Evolutionary conservation across 1,140 invertebrate species (phyloP).

Genomic region (Ostrea denselamellosa): DNA sequence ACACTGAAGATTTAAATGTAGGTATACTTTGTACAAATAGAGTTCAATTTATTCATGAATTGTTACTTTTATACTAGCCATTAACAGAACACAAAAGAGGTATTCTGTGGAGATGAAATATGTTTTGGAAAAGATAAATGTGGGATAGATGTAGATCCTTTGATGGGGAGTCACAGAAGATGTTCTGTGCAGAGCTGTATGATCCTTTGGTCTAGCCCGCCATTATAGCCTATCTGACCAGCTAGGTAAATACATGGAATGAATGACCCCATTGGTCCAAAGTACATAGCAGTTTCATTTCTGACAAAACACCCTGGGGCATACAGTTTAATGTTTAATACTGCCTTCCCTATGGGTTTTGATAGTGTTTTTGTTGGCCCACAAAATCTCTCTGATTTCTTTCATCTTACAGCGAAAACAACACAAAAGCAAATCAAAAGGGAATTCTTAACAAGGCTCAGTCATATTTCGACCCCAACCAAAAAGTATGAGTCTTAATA

Average conservation of each 20-base stretch:
- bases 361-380: constrained; percentile 36
- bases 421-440: constrained; percentile 37
- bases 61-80: constrained; percentile 32
- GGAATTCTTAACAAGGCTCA: constrained; percentile 25
- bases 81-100: constrained; percentile 17
- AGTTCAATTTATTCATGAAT: constrained; percentile 27
- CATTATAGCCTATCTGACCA: background rate
- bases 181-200: background rate
- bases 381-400: constrained; percentile 30
- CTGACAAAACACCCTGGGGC: constrained; percentile 22
- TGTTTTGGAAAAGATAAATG: constrained; percentile 37
- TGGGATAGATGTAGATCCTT: constrained; percentile 20
- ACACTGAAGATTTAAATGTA: constrained; percentile 13
- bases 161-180: constrained; percentile 24
- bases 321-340: constrained; percentile 32
- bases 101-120: constrained; percentile 28
- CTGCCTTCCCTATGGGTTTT: constrained; percentile 22
- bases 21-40: constrained; percentile 32
- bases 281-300: constrained; percentile 25
- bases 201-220: background rate
- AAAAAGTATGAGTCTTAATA: constrained; percentile 24
- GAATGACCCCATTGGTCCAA: constrained; percentile 15
- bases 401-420: constrained; percentile 25
- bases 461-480: constrained; percentile 16
- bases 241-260: constrained; percentile 8